Evolutionary conservation across 2,888 invertebrate species (phyloP), one percentile per base, ranked within the genome.

Genomic region (Tetropium fuscum): DNA sequence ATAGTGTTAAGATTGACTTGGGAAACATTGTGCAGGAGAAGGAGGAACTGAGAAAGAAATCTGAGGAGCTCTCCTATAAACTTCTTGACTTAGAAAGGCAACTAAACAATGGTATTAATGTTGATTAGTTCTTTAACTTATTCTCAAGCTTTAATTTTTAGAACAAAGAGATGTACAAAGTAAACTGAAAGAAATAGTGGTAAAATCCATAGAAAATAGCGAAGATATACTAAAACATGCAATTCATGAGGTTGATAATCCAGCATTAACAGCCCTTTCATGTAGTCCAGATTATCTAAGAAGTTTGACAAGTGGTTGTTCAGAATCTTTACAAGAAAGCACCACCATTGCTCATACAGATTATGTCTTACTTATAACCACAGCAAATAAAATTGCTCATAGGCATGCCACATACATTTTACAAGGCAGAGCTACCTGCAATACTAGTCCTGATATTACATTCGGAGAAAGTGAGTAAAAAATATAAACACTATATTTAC

Each of bases 381-480:
- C 77, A 63, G 80, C 87, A 11, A 84, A 83, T 68, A 81, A 82
- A 59, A 83, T 87, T 58, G 84, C 87, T 3, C 88, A 90, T 77
- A 81, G 84, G 44, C 78, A 89, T 44, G 83, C 88, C 2, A 85
- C 86, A 47, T 86, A 87, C 74, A 83, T 92, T 63, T 81, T 91
- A 43, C 87, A 90, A 70, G 92, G 91, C n/a, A 88, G 90, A 78
- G 90, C 91, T 1, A 90, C 91, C 5, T 89, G 91, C 2, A 92
- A 92, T 78, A 89, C 89, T 0, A 89, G 91, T 38, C 88, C 90
- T 18, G 90, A 89, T 74, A 87, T 89, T 65, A 84, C 85, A 51
- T 84, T 86, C 74, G 88, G 88, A 15, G 88, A 89, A 78, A 84
- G 88, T 88, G 82, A 83, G 86, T 83, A 58, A 16, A n/a, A 6